These are phyloP conservation scores for Eupelmus urozonus DNA, from an alignment of 2,888 invertebrate species.

Conservation along the genomic window DNA sequence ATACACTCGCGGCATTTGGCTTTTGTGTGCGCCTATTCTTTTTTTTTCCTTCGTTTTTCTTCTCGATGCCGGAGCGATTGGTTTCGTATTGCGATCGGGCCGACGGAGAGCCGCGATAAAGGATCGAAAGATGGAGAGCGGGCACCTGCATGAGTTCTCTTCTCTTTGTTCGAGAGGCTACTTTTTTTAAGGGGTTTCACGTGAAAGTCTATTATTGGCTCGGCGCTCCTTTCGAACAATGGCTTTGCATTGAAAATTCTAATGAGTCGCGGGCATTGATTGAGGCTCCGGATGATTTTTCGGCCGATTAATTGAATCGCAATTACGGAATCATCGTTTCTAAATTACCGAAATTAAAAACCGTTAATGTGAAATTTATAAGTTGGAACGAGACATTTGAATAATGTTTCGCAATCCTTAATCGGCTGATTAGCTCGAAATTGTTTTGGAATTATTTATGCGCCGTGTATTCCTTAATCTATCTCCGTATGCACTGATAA, in stretches of 20 bases:
- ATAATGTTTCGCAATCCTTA: too few relatives aligned
- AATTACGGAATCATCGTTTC: too few relatives aligned
- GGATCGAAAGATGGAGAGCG: constrained; percentile 18
- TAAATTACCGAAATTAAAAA: too few relatives aligned
- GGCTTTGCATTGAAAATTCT: not conserved
- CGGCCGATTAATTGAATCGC: too few relatives aligned
- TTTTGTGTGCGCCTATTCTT: not conserved
- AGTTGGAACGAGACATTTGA: too few relatives aligned
- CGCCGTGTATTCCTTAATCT: too few relatives aligned
- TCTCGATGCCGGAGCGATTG: not conserved
- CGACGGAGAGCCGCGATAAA: constrained; percentile 7
- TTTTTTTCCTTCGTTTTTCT: not conserved
- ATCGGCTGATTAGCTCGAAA: too few relatives aligned
- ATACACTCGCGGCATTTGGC: not conserved
- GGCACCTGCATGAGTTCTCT: constrained; percentile 22
- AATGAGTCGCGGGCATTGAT: too few relatives aligned
- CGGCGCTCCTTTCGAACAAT: not conserved
- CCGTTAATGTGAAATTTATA: too few relatives aligned
- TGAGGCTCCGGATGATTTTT: too few relatives aligned
- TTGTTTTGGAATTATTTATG: too few relatives aligned
- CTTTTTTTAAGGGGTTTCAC: not conserved
- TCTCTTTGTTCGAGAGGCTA: constrained; percentile 9
- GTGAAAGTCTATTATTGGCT: not conserved
- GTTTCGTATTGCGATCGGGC: not conserved
- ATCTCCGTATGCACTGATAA: too few relatives aligned